Conservation (phyloP, 2,888 invertebrate genomes). For the Fragum fragum region DNA sequence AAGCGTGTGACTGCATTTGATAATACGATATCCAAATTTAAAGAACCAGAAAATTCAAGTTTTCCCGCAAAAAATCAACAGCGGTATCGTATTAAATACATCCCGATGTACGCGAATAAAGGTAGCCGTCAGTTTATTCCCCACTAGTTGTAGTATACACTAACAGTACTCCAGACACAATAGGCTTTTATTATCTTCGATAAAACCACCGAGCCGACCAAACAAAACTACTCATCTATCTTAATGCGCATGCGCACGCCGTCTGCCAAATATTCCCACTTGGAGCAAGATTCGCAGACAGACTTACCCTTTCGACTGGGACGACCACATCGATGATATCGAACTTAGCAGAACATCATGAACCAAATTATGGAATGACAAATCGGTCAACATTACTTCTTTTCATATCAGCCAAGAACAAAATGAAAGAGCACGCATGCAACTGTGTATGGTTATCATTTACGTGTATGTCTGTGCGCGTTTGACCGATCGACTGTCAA, state of each 20-base stretch:
- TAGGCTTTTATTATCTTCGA: slow-evolving; percentile 27
- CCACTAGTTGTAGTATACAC: slow-evolving; percentile 1
- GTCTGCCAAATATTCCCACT: slow-evolving; percentile 28
- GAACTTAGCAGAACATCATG: background rate
- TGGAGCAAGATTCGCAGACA: slow-evolving; percentile 10
- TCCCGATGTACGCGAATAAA: background rate
- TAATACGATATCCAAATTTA: slow-evolving; percentile 4
- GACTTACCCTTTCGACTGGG: slow-evolving; percentile 2
- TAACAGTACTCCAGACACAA: slow-evolving; percentile 17
- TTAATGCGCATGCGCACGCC: slow-evolving; percentile 19
- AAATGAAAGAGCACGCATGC: too few species aligned
- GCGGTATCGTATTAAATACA: background rate
- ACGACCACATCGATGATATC: background rate
- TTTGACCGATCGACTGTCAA: too few species aligned
- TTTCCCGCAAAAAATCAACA: slow-evolving; percentile 11
- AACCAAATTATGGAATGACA: too few species aligned
- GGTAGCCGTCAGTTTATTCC: background rate
- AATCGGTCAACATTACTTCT: too few species aligned
- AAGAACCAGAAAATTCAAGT: slow-evolving; percentile 19
- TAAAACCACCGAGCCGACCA: slow-evolving; percentile 12
- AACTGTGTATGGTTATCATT: too few species aligned
- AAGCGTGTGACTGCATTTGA: background rate
- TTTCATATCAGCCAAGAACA: too few species aligned
- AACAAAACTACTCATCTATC: slow-evolving; percentile 19
- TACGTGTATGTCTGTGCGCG: too few species aligned